Evolutionary conservation across 2,113 vertebrate genomes (phyloP).

Genomic region (Heterotilapia buettikoferi): DNA sequence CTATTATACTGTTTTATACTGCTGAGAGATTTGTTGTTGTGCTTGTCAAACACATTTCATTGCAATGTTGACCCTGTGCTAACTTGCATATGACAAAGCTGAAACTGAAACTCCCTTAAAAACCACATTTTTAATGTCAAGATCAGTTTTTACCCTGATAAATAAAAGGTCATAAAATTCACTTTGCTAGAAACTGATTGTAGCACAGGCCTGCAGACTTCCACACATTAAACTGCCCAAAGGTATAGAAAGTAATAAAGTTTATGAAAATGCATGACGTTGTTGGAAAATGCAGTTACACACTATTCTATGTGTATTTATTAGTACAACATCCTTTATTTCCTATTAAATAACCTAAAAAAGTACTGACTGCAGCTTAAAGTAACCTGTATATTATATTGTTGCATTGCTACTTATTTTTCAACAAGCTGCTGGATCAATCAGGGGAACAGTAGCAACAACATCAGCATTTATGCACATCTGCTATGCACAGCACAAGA

Average conservation of each 20-base stretch:
- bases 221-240: background rate
- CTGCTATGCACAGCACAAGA: background rate
- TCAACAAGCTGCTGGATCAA: background rate
- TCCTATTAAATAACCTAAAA: background rate
- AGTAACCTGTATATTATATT: background rate
- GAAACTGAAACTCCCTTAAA: background rate
- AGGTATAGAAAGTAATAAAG: background rate
- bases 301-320: background rate
- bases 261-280: background rate
- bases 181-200: background rate
- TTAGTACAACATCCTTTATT: background rate
- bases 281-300: background rate
- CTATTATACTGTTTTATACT: fast-evolving
- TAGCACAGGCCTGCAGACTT: background rate
- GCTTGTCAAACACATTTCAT: background rate
- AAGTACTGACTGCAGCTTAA: background rate
- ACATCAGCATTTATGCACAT: background rate
- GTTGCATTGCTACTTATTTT: background rate
- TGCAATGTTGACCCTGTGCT: background rate
- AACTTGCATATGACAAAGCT: background rate
- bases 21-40: background rate
- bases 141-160: fast-evolving
- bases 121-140: background rate
- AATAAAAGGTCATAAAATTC: background rate
- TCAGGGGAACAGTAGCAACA: background rate